Evolutionary conservation across 2,888 invertebrate species (phyloP).

Genomic region (Eupithecia inturbata): DNA sequence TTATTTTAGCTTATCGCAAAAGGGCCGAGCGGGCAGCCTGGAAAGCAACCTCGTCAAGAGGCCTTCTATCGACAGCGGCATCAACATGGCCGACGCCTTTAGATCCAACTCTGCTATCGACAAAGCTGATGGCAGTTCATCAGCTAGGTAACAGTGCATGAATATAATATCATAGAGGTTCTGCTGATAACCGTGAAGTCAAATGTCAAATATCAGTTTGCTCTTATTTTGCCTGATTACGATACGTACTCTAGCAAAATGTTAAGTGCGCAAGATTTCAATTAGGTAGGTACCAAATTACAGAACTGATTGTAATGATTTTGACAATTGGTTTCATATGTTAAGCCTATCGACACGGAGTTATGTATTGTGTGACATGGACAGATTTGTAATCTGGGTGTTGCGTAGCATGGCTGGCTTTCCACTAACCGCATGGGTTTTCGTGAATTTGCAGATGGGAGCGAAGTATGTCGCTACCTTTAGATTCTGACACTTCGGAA

Average conservation of each 20-base stretch:
- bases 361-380: neutral
- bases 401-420: constrained; percentile 26
- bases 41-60: constrained; percentile 86
- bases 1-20: constrained; percentile 79
- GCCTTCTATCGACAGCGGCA: constrained; percentile 91
- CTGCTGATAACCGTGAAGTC: neutral
- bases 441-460: constrained; percentile 83
- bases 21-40: constrained; percentile 72
- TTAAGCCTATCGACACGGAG: neutral
- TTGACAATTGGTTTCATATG: neutral
- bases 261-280: neutral
- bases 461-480: constrained; percentile 88
- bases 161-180: neutral
- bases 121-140: constrained; percentile 72
- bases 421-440: constrained; percentile 30
- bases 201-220: neutral
- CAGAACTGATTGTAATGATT: neutral
- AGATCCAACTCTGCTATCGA: constrained; percentile 78
- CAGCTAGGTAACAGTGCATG: constrained; percentile 69
- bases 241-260: neutral
- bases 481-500: constrained; percentile 79
- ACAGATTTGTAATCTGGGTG: neutral
- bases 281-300: neutral
- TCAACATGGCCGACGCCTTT: constrained; percentile 86
- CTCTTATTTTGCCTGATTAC: neutral